Conservation (phyloP, 2,113 vertebrate species). For the Myrmecobius fasciatus region DNA sequence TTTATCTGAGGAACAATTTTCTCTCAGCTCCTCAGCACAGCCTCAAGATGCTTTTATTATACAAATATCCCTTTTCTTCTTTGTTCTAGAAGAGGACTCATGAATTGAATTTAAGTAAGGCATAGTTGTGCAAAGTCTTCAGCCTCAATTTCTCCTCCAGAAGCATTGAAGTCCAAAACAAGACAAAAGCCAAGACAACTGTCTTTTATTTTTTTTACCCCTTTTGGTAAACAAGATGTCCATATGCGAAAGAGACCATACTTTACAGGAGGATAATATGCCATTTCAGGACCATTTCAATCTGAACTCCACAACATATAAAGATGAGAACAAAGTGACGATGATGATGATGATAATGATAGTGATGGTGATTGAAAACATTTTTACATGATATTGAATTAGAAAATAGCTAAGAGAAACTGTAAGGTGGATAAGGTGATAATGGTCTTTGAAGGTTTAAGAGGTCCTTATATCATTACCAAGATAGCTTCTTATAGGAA, state of each 20-base stretch:
- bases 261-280: neutral
- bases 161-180: neutral
- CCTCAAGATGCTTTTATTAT: neutral
- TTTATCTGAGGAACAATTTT: neutral
- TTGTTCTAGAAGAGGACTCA: neutral
- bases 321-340: neutral
- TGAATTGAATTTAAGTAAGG: neutral
- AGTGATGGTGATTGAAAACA: neutral
- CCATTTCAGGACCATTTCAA: neutral
- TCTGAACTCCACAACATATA: neutral
- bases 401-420: constrained; percentile 1
- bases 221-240: neutral
- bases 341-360: neutral
- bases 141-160: neutral
- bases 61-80: neutral
- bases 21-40: neutral
- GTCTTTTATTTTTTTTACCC: neutral
- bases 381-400: neutral
- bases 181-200: neutral
- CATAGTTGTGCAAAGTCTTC: neutral
- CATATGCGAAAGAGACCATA: neutral
- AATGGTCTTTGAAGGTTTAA: constrained; percentile 42
- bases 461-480: constrained; percentile 53
- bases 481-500: constrained; percentile 57
- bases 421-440: constrained; percentile 32